Conservation (phyloP, 2,888 invertebrate genomes). For the Saturnia pavonia region DNA sequence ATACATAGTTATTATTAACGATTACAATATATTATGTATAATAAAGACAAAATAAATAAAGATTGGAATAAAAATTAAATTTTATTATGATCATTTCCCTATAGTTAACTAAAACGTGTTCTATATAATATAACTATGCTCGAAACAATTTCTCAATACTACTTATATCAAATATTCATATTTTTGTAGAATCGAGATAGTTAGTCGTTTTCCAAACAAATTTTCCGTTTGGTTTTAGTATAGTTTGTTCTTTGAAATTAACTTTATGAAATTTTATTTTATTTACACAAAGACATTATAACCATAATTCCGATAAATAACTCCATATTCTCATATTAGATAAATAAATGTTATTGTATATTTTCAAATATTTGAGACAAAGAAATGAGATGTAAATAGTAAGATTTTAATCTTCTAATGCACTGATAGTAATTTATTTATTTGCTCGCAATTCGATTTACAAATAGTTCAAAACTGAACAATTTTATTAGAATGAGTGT, state of each 20-base stretch:
- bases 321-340: neutral
- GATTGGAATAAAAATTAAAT: neutral
- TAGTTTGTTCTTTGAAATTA: neutral
- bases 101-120: no score
- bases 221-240: neutral
- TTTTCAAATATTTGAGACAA: neutral
- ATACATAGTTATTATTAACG: constrained; percentile 1
- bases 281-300: neutral
- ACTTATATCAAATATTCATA: neutral
- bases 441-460: neutral
- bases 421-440: neutral
- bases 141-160: neutral
- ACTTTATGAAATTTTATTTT: neutral
- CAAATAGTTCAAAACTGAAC: neutral
- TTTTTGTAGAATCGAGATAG: neutral
- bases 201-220: neutral
- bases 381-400: neutral
- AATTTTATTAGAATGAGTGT: neutral
- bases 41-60: neutral
- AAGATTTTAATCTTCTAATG: no score
- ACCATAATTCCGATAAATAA: no score
- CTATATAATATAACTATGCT: neutral
- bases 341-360: neutral
- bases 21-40: neutral
- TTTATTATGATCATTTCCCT: neutral